These are phyloP conservation scores for Stictonetta naevosa DNA, from an alignment of 2,113 vertebrate species.

Conservation along the genomic window DNA sequence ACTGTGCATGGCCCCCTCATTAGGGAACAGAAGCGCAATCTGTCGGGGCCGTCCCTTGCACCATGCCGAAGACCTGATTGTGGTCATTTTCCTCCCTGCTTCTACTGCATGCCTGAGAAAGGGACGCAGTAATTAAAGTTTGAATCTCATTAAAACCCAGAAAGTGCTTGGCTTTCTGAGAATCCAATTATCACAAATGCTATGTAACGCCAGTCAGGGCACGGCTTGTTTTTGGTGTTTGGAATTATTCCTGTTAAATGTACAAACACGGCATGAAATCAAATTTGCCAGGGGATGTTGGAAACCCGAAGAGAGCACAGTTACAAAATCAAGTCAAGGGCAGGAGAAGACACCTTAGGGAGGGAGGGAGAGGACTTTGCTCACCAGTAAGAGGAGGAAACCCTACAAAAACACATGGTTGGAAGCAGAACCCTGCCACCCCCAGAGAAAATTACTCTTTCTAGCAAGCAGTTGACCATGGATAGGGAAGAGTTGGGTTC, in stretches of 20 bases:
- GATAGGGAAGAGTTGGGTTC: not conserved
- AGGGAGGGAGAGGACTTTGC: not conserved
- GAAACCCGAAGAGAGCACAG: not conserved
- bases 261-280: conserved; percentile 48
- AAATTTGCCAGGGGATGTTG: conserved; percentile 16
- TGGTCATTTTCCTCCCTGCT: conserved; percentile 58
- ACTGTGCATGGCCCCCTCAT: conserved; percentile 43
- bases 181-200: conserved; percentile 65
- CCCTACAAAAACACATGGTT: not conserved
- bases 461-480: not conserved
- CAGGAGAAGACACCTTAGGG: not conserved
- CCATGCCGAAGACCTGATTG: conserved; percentile 42
- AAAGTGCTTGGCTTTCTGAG: conserved; percentile 69
- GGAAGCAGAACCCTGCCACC: not conserved
- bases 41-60: conserved; percentile 5
- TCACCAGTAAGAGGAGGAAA: not conserved
- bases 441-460: not conserved
- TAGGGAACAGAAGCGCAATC: not conserved
- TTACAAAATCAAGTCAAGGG: not conserved
- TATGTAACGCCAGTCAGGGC: conserved; percentile 41
- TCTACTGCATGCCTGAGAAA: conserved; percentile 56
- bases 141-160: conserved; percentile 66
- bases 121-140: conserved; percentile 63
- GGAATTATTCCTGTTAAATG: conserved; percentile 51
- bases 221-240: conserved; percentile 38